Evolutionary conservation across 2,888 invertebrate genomes (phyloP).

Genomic region (Trachelus iudaicus): DNA sequence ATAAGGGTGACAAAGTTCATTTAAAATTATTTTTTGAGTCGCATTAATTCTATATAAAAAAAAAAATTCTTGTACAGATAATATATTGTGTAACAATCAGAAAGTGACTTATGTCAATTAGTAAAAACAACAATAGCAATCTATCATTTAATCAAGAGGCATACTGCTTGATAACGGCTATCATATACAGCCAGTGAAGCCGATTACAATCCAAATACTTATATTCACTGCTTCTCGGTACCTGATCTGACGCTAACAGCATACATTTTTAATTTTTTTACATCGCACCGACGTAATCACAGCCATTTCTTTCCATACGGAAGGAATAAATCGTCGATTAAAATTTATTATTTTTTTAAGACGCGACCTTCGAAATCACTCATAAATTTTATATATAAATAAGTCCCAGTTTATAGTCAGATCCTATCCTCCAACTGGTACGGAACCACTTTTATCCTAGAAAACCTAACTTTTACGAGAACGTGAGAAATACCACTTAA

Average conservation of each 20-base stretch:
- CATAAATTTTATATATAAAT: background rate
- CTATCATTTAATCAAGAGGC: background rate
- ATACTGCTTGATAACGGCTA: background rate
- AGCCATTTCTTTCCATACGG: background rate
- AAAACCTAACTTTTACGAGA: background rate
- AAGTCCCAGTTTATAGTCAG: background rate
- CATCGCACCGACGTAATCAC: background rate
- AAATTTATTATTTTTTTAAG: background rate
- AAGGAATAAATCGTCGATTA: background rate
- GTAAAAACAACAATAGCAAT: background rate
- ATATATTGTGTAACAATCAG: background rate
- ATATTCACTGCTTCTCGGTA: background rate
- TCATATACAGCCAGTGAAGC: too few relatives aligned
- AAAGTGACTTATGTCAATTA: background rate
- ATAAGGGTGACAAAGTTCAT: background rate
- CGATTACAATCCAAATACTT: background rate
- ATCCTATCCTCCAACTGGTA: background rate
- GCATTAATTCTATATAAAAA: too few relatives aligned
- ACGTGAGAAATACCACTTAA: background rate
- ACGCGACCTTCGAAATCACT: background rate
- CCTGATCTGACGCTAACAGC: background rate
- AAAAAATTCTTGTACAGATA: background rate
- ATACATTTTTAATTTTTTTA: background rate
- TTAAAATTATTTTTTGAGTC: background rate
- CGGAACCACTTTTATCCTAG: background rate